Evolutionary conservation across 1,140 invertebrate genomes (phyloP), one percentile per base, ranked within the genome.

Genomic region (Bemisia tabaci): DNA sequence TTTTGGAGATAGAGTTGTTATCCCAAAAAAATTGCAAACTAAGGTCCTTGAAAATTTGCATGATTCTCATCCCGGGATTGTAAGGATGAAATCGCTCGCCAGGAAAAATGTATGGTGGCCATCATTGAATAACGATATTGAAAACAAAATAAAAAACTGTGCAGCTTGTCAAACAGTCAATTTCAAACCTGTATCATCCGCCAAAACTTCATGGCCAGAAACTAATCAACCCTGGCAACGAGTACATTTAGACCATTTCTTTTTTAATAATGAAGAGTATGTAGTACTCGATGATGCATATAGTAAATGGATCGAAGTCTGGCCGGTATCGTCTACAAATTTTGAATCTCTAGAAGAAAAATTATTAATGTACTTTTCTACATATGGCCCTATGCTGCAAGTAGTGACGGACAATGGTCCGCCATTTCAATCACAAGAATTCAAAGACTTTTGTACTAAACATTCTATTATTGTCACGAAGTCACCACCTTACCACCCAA

Each of bases 191-290:
- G n/a, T n/a, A n/a, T n/a, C n/a, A n/a, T n/a, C n/a, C n/a, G n/a
- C n/a, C n/a, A n/a, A n/a, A n/a, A n/a, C n/a, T n/a, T n/a, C 62
- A 9, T 67, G 68, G 68, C 27, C 64, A 48, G 23, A 61, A 39
- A 62, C 66, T 12, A 59, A 17, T 1, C 61, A 27, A 62, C 66
- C 61, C 21, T 62, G 65, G 39, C 65, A 71, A 61, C 64, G 72
- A 59, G 68, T 72, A 21, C 79, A 79, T 70, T 67, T 76, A 2
- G 79, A 82, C 73, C 77, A 74, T 72, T 74, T 74, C 22, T 77
- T 77, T 22, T 76, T 77, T 5, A 73, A 79, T 21, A 65, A 71
- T 12, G 74, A 71, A 2, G 69, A 68, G 21, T 76, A 77, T 59
- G 66, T 82, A 0, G 70, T 82, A 0, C 61, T 82, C 0, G 74